Evolutionary conservation across 2,888 invertebrate genomes (phyloP), one percentile per base, ranked within the genome.

Genomic region (Rhingia rostrata): DNA sequence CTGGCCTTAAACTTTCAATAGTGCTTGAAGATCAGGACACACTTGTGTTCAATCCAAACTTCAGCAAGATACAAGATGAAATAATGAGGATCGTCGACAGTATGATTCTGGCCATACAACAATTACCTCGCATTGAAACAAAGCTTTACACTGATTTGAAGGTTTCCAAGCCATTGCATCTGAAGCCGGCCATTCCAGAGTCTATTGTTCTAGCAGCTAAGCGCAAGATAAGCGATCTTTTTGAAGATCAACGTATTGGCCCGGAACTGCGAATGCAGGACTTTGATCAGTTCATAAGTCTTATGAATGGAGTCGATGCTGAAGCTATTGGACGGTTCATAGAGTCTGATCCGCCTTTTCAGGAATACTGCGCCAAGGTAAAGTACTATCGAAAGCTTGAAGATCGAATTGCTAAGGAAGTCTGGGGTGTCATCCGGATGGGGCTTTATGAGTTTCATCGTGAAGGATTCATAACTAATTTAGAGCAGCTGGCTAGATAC

Each of bases 391-490:
- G 94, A 51, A 91, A 93, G n/a, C 90, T 95, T 30, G 93, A 94
- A 51, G 92, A 92, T 66, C 93, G 93, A 74, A 94, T 96, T 79
- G 94, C 94, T 79, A 92, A 61, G 87, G 92, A 87, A 92, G 86
- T 92, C 88, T 87, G 92, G 93, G 88, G 93, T 79, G 95, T 95
- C 0, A 93, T 96, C 14, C 94, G 95, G 14, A 94, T 96, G 88
- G 97, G 97, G 6, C 94, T 97, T 92, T 98, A 96, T 90, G 95
- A 96, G 88, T 95, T 98, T 90, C 95, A 97, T 90, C 94, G 98
- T 70, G 94, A 93, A 58, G 95, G 96, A 69, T 92, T 98, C 37
- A 95, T 98, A 54, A 93, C 93, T 12, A 93, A 95, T 0, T 91
- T 98, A 83, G 94, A 95, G 6, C 91, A 92, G 9, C 92, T 95